phyloP scores from a whole-genome alignment of 2,888 invertebrate genomes.

The Diloba caeruleocephala region DNA sequence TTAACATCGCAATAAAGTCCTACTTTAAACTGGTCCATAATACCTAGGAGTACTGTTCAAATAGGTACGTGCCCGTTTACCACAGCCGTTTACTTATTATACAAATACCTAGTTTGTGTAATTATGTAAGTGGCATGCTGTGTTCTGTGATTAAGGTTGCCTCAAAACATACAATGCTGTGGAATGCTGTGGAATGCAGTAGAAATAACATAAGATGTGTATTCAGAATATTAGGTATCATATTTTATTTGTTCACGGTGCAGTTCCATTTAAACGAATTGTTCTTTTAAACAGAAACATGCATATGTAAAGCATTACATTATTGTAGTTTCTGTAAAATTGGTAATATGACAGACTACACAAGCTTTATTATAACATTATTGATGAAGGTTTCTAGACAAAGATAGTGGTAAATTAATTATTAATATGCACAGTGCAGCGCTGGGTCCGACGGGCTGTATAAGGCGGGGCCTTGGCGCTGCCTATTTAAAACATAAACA shows the following conservation, averaged over 20 bases:
- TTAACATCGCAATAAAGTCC: conserved; percentile 37
- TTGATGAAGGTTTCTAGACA: conserved; percentile 35
- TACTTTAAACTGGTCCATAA: conserved; percentile 35
- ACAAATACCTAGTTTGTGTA: conserved; percentile 41
- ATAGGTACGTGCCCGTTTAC: too few relatives aligned
- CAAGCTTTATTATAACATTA: too few relatives aligned
- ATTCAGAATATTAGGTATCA: conserved; percentile 7
- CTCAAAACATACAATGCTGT: conserved; percentile 10
- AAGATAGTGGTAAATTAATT: conserved; percentile 28
- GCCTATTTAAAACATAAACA: conserved; percentile 55
- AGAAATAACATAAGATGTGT: background rate
- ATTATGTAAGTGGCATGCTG: conserved; percentile 32
- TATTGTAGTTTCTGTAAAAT: too few relatives aligned
- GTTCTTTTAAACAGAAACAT: background rate
- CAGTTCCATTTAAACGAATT: too few relatives aligned
- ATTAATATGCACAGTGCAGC: conserved; percentile 55
- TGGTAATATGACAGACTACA: too few relatives aligned
- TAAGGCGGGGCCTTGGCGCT: conserved; percentile 55
- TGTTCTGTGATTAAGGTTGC: conserved; percentile 16
- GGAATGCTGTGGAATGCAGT: conserved; percentile 4
- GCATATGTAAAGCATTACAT: too few relatives aligned
- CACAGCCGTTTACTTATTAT: conserved; percentile 24
- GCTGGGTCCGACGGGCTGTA: conserved; percentile 50
- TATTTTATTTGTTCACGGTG: conserved; percentile 5
- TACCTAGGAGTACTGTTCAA: conserved; percentile 33